Base-by-base conservation (phyloP, 2,888 invertebrate genomes). In the Pecten maximus region DNA sequence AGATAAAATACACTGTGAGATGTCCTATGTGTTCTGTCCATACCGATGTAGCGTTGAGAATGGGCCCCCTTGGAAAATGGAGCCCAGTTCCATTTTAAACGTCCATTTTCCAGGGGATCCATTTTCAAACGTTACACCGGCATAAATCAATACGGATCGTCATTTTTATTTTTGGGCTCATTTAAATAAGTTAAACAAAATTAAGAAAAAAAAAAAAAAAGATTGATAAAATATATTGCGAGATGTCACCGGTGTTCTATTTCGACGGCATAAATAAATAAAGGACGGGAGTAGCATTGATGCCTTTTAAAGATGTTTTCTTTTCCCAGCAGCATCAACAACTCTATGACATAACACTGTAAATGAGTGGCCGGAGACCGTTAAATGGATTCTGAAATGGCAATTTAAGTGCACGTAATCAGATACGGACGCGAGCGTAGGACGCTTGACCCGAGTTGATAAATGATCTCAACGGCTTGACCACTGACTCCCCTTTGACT, bases 331-430 rank as follows among this genome's bases (percentile, higher is more conserved):
- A 28, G 28, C 74, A 74, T 74, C 74, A 74, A 2, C 74, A 74
- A 74, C 74, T 28, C 8, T 74, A 74, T 74, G 74, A 74, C 28
- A 74, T 74, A 74, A 74, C 74, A 4, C 35, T 12, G 10, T 74
- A 35, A 28, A 74, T 74, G 74, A 15, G 35, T 74, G 74, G 2
- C 74, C 74, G 16, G 74, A 35, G 74, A 74, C 74, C 74, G 74
- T 74, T 74, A 74, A 74, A 74, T 74, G 74, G 74, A 74, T 74
- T 35, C 74, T 35, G 74, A 74, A 74, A 74, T 74, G 74, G 74
- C 28, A 8, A 74, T 74, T 74, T 74, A 74, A 74, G 74, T 74
- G 74, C 35, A 74, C 35, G 74, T 74, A 74, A 74, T 74, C 74
- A 74, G 74, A 74, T 74, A 74, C 8, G 28, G 35, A 74, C 74